Base-by-base conservation (phyloP, 2,113 vertebrate genomes). In the Penelope pileata region DNA sequence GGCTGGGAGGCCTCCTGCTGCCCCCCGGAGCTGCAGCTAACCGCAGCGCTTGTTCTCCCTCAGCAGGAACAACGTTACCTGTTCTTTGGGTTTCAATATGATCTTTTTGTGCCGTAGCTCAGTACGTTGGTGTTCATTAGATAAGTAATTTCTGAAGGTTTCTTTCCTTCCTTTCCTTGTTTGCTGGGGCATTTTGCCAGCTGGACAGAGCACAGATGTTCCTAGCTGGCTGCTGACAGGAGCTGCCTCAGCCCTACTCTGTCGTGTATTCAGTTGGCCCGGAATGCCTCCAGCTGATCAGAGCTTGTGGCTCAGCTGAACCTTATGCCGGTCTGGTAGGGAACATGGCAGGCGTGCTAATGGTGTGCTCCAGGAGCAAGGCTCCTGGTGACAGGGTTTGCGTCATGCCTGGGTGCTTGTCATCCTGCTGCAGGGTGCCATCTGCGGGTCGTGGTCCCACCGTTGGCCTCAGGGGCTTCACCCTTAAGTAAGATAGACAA, bases 381-480 rank as follows among this genome's bases (percentile, higher is more conserved):
- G 47, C 16, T 50, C 19, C 12, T 45, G 84, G 58, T 53, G 89
- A 74, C 75, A 83, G 91, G 59, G 59, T 78, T 83, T 93, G 69
- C 87, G 75, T 92, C 87, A 79, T 5, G 29, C 67, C 53, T 43
- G 18, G 1, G 9, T 54, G 47, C 50, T n/a, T 51, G 23, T 81
- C n/a, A 29, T 16, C 29, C 8, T 50, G 3, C 64, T 36, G 10
- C 51, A 30, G 69, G 70, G 64, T 91, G 96, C 95, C 95, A 86
- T 16, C 96, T 96, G 79, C 88, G 96, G 96, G 91, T 47, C 54
- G 3, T 3, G 5, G 70, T 81, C 43, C 38, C 8, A 1, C 29
- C 0, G 0, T 11, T 10, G 50, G 13, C 34, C 72, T 42, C 7
- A 7, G 5, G n/a, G n/a, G n/a, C n/a, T n/a, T n/a, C n/a, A n/a